These are phyloP conservation scores for Conus canariensis DNA, from an alignment of 2,888 invertebrate species.

Conservation along the genomic window DNA sequence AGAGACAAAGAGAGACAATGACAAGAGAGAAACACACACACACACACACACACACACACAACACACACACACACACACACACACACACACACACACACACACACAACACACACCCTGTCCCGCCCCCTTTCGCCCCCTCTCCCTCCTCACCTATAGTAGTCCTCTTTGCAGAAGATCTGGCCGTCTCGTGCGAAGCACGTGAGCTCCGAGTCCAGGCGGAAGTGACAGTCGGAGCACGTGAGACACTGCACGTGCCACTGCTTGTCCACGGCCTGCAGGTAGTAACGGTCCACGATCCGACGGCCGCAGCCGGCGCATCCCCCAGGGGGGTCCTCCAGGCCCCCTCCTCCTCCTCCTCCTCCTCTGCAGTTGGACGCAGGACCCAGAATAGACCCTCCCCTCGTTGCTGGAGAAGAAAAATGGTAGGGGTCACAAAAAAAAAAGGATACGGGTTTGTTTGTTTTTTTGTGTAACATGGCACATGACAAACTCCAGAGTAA, in stretches of 20 bases:
- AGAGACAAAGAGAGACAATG: no score
- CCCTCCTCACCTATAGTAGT: constrained; percentile 90
- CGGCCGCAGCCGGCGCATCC: constrained; percentile 92
- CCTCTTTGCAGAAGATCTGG: constrained; percentile 96
- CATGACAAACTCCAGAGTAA: no score
- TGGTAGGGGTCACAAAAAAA: not conserved
- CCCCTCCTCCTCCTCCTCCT: constrained; percentile 20
- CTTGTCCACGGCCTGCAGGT: constrained; percentile 93
- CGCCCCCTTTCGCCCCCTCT: not conserved
- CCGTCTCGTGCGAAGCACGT: constrained; percentile 96
- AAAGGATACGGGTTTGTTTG: not conserved
- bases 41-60: not conserved
- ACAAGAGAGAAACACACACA: no score
- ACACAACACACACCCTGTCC: not conserved
- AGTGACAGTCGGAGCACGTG: constrained; percentile 91
- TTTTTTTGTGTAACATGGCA: not conserved
- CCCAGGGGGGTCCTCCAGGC: constrained; percentile 54
- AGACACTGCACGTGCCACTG: constrained; percentile 96
- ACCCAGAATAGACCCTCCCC: not conserved
- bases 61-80: no score
- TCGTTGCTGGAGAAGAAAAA: not conserved
- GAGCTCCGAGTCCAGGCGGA: constrained; percentile 92
- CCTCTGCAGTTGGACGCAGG: not conserved
- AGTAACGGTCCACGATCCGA: constrained; percentile 90
- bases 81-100: not conserved